Conservation (phyloP, 1,140 invertebrate genomes). For the Ceratina calcarata region DNA sequence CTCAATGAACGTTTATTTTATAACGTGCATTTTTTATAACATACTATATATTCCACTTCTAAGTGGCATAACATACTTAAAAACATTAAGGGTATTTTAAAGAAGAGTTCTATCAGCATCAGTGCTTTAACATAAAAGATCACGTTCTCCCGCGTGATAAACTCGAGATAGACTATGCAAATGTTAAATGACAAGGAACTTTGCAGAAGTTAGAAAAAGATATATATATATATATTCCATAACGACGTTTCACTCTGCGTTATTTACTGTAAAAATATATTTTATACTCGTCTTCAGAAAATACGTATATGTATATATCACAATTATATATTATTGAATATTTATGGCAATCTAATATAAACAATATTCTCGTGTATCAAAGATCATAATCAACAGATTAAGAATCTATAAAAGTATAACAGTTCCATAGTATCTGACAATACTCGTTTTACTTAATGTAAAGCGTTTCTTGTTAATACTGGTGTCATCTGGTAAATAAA, state of each 20-base stretch:
- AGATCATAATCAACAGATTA: neutral
- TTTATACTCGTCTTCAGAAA: neutral
- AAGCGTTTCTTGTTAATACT: neutral
- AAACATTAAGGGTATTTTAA: constrained; percentile 39
- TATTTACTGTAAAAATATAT: constrained; percentile 28
- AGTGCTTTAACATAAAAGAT: neutral
- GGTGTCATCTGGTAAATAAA: neutral
- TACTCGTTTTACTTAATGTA: neutral
- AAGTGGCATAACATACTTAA: constrained; percentile 3
- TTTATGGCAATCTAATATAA: neutral
- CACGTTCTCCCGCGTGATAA: neutral
- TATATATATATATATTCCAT: constrained; percentile 1
- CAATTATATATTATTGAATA: neutral
- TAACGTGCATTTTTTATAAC: neutral
- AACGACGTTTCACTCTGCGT: neutral
- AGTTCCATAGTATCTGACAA: neutral
- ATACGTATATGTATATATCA: constrained; percentile 12
- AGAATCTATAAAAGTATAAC: neutral
- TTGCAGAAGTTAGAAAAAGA: neutral
- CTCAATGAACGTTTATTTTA: constrained; percentile 1
- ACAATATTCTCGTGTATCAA: constrained; percentile 7
- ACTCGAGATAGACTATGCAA: neutral
- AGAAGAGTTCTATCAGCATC: neutral
- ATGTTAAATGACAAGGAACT: neutral
- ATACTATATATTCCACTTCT: neutral